A percentile compares a stretch with the other conserved stretches of the same genome.
Evolutionary conservation across 2,113 vertebrate genomes (phyloP).

Genomic region (Odocoileus hemionus): DNA sequence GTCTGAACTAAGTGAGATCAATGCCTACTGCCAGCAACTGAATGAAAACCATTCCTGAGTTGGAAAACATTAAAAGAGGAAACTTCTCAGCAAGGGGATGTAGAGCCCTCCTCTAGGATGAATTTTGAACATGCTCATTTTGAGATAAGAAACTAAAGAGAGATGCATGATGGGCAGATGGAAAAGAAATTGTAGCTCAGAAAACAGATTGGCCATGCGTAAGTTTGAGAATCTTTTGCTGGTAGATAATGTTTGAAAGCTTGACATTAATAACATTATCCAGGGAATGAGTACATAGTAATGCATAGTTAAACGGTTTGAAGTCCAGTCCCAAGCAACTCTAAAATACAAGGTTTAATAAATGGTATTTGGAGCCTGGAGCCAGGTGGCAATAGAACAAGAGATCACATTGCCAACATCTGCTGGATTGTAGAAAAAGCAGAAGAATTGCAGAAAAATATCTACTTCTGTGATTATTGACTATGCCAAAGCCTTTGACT

Average conservation of each 20-base stretch:
- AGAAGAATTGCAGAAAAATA: neutral
- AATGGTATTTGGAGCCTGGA: neutral
- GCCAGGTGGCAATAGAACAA: fast-evolving
- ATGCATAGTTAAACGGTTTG: neutral
- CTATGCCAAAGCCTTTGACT: neutral
- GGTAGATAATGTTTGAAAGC: neutral
- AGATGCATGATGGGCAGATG: neutral
- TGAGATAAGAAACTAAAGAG: neutral
- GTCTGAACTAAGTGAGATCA: neutral
- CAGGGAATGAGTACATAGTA: neutral
- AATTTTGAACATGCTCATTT: neutral
- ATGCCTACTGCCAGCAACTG: neutral
- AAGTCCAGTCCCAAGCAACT: neutral
- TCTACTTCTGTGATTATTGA: neutral
- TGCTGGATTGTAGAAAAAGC: fast-evolving
- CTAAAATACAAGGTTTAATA: neutral
- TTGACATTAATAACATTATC: neutral
- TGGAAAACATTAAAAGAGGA: neutral
- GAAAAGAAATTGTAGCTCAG: neutral
- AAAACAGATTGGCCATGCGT: neutral
- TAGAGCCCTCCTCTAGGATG: neutral
- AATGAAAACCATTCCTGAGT: neutral
- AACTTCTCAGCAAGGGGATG: neutral
- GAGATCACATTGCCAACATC: neutral
- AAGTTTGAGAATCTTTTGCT: neutral